Conservation (phyloP, 2,113 vertebrate genomes). For the Anolis carolinensis region DNA sequence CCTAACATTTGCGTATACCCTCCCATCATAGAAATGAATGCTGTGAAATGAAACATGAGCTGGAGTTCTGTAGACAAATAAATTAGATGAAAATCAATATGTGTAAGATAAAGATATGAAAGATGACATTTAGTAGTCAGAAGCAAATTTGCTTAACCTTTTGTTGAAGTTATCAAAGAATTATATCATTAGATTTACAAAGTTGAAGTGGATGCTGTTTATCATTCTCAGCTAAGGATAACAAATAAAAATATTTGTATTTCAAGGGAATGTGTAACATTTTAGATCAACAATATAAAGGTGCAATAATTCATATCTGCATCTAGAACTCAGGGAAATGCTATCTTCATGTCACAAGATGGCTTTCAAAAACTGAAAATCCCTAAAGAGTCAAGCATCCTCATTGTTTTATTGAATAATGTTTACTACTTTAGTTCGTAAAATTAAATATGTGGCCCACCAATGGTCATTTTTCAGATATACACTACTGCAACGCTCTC, state of each 20-base stretch:
- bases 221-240: not conserved
- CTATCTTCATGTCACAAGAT: not conserved
- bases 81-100: slow-evolving; percentile 40
- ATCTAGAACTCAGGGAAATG: not conserved
- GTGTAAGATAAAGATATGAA: slow-evolving; percentile 20
- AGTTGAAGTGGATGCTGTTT: not conserved
- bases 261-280: not conserved
- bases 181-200: slow-evolving; percentile 17
- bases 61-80: slow-evolving; percentile 32
- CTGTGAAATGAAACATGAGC: slow-evolving; percentile 36
- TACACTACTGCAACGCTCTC: no score
- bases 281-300: not conserved
- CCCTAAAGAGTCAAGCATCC: no score
- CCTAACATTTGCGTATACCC: slow-evolving; percentile 8
- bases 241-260: not conserved
- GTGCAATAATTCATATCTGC: not conserved
- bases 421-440: not conserved
- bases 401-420: not conserved
- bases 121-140: slow-evolving; percentile 33
- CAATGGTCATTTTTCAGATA: not conserved
- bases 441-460: not conserved
- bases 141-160: slow-evolving; percentile 36
- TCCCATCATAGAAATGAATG: not conserved
- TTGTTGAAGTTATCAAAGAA: slow-evolving; percentile 17
- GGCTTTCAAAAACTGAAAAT: not conserved